A percentile compares a stretch with the other conserved stretches of the same genome.
Evolutionary conservation across 2,113 vertebrate species (phyloP).

Genomic region (Gymnocephalus cernua): DNA sequence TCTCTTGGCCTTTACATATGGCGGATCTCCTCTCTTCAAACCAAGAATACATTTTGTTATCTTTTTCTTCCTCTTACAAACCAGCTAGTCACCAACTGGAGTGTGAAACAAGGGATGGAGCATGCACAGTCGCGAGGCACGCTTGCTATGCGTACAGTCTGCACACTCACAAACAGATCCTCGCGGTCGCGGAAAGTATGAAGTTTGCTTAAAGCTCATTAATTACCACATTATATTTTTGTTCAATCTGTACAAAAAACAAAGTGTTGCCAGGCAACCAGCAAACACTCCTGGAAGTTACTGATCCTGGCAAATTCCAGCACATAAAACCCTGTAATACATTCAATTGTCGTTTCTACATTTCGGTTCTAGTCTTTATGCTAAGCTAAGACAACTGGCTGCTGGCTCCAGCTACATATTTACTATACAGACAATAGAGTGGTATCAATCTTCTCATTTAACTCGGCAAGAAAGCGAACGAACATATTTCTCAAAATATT

Average conservation of each 20-base stretch:
- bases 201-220: background rate
- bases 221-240: background rate
- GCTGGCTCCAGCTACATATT: background rate
- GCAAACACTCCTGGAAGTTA: background rate
- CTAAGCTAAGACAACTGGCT: background rate
- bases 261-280: background rate
- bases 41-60: too few species aligned
- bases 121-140: too few species aligned
- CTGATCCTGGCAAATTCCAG: background rate
- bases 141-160: too few species aligned
- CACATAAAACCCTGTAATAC: background rate
- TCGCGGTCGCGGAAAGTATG: too few species aligned
- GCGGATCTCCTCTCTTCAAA: too few species aligned
- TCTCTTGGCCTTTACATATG: too few species aligned
- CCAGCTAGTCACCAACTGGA: too few species aligned
- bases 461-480: background rate
- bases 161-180: too few species aligned
- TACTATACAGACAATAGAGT: background rate
- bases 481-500: background rate
- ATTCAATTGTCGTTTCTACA: background rate
- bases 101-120: too few species aligned
- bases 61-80: too few species aligned
- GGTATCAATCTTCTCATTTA: background rate
- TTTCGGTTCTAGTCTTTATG: background rate
- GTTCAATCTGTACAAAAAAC: background rate